Percentiles rank a stretch among this genome's conserved stretches.
Evolutionary conservation across 2,888 invertebrate species (phyloP).

Genomic region (Macaria notata): DNA sequence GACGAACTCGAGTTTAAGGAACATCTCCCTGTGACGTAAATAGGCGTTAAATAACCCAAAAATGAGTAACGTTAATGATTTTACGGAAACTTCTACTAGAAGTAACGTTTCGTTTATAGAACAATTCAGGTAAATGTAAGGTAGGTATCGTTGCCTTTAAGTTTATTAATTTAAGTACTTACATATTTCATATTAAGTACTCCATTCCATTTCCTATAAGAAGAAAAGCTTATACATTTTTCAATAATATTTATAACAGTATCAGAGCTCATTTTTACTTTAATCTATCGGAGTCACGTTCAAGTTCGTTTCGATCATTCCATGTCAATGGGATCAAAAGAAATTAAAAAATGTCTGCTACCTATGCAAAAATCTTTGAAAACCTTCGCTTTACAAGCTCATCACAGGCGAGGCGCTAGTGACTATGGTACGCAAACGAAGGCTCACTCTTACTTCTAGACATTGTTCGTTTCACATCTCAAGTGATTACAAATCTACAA

Average conservation of each 20-base stretch:
- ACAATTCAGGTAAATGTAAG: too few relatives aligned
- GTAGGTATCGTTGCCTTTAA: too few relatives aligned
- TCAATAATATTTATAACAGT: too few relatives aligned
- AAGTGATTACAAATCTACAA: background rate
- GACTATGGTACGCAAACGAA: too few relatives aligned
- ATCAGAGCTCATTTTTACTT: background rate
- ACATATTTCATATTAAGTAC: too few relatives aligned
- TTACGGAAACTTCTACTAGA: background rate
- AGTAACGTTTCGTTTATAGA: too few relatives aligned
- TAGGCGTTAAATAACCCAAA: slow-evolving; percentile 8
- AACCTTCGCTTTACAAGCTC: background rate
- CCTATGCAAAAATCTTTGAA: background rate
- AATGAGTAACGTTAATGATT: slow-evolving; percentile 7
- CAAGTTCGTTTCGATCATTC: background rate
- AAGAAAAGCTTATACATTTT: too few relatives aligned
- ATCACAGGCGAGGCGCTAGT: too few relatives aligned
- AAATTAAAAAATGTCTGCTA: slow-evolving; percentile 3
- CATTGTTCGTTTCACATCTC: background rate
- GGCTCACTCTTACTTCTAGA: background rate
- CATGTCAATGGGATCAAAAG: slow-evolving; percentile 8
- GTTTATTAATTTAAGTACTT: too few relatives aligned
- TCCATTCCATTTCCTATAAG: too few relatives aligned
- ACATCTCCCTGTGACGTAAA: slow-evolving; percentile 5
- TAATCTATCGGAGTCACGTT: slow-evolving; percentile 3
- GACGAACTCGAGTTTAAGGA: slow-evolving; percentile 19